These are phyloP conservation scores for Drosophila glabriapex DNA, from an alignment of 2,888 invertebrate species.

Conservation along the genomic window DNA sequence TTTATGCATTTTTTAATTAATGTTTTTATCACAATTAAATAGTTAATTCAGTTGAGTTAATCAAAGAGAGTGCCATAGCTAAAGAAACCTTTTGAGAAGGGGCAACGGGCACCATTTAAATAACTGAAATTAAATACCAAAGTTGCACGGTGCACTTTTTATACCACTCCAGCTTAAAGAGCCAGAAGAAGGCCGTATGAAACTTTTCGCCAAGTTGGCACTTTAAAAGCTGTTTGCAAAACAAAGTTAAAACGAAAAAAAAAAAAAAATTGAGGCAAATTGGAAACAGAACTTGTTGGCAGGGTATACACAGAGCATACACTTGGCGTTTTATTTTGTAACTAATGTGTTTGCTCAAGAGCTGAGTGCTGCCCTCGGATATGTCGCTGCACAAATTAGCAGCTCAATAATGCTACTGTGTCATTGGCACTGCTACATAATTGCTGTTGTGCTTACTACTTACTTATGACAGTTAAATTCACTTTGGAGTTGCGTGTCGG, in stretches of 20 bases:
- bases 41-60: not conserved
- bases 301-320: constrained; percentile 45
- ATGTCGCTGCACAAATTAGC: constrained; percentile 71
- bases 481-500: constrained; percentile 95
- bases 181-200: constrained; percentile 8
- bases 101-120: constrained; percentile 53
- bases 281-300: constrained; percentile 25
- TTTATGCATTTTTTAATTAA: not conserved
- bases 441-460: constrained; percentile 85
- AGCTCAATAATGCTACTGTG: constrained; percentile 72
- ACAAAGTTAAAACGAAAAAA: constrained; percentile 21
- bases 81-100: constrained; percentile 3
- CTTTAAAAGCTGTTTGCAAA: constrained; percentile 73
- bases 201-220: constrained; percentile 75
- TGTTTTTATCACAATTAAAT: not conserved
- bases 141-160: constrained; percentile 45
- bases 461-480: constrained; percentile 95
- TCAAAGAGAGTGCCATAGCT: not conserved
- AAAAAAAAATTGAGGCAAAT: constrained; percentile 6
- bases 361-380: constrained; percentile 49
- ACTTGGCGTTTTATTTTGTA: constrained; percentile 71
- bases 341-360: constrained; percentile 76
- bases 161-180: constrained; percentile 32
- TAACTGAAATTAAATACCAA: constrained; percentile 55
- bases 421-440: constrained; percentile 19